A percentile compares a stretch with the other conserved stretches of the same genome.
These are phyloP conservation scores for Manduca sexta DNA, from an alignment of 1,140 invertebrate genomes.

Conservation along the genomic window DNA sequence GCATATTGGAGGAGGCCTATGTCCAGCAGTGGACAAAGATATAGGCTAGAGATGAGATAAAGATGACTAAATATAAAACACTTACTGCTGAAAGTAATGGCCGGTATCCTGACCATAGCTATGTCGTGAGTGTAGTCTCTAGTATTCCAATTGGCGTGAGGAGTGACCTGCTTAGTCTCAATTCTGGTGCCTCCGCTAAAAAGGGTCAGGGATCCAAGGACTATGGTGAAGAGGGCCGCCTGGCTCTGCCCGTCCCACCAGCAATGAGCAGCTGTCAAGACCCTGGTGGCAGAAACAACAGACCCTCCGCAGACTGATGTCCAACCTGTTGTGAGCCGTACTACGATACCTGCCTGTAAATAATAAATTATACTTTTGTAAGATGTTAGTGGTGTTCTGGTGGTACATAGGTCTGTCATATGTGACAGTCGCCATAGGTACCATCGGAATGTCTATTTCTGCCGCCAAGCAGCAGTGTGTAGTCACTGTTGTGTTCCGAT, in stretches of 20 bases:
- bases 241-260: constrained; percentile 50
- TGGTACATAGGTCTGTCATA: no score
- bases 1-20: no score
- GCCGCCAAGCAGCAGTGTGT: no score
- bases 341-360: constrained; percentile 39
- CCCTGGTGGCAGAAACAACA: constrained; percentile 64
- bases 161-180: constrained; percentile 34
- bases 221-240: constrained; percentile 37
- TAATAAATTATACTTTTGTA: constrained; percentile 1
- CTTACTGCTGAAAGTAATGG: constrained; percentile 42
- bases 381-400: background rate
- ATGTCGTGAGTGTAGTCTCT: constrained; percentile 66
- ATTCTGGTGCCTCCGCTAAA: constrained; percentile 53
- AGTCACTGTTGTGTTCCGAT: no score
- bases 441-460: no score
- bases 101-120: constrained; percentile 64
- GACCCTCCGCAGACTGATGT: constrained; percentile 72
- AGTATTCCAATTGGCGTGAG: constrained; percentile 65
- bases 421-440: no score
- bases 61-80: constrained; percentile 10
- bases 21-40: no score
- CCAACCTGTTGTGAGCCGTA: constrained; percentile 32
- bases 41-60: no score
- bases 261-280: constrained; percentile 76
- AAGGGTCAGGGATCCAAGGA: constrained; percentile 47